Evolutionary conservation across 2,797 vertebrate genomes (phyloP).

Genomic region (Acanthis flammea): DNA sequence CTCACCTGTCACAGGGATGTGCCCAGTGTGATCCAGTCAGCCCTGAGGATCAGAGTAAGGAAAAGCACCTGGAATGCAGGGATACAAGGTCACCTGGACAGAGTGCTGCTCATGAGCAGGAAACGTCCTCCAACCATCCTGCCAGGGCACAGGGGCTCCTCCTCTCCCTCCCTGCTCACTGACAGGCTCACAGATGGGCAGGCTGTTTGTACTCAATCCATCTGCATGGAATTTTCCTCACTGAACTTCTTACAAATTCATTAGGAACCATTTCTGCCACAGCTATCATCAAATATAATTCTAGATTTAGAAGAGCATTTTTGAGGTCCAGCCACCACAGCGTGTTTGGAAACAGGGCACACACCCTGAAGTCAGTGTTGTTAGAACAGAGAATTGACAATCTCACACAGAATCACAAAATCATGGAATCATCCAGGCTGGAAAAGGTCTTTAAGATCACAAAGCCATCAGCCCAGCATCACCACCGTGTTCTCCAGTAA

Average conservation of each 20-base stretch:
- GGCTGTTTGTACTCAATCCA: not conserved
- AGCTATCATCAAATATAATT: not conserved
- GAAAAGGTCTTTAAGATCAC: not conserved
- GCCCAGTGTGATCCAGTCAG: not conserved
- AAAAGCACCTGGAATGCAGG: not conserved
- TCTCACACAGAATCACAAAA: not conserved
- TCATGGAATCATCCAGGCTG: not conserved
- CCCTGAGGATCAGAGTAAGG: not conserved
- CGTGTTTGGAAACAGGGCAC: not conserved
- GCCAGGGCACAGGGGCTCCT: not conserved
- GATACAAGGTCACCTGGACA: too few species aligned
- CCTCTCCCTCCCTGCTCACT: not conserved
- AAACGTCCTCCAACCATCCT: not conserved
- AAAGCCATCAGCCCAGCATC: not conserved
- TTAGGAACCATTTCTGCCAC: not conserved
- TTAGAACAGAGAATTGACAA: not conserved
- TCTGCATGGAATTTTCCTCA: not conserved
- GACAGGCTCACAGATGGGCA: not conserved
- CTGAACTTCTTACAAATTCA: not conserved
- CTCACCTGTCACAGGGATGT: not conserved
- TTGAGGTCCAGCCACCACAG: not conserved
- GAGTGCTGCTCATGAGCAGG: not conserved
- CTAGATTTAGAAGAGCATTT: not conserved
- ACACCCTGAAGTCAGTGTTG: rapidly evolving
- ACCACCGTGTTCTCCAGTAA: not conserved